Evolutionary conservation across 1,140 invertebrate genomes (phyloP), one percentile per base, ranked within the genome.

Genomic region (Philopotamus ludificatus): DNA sequence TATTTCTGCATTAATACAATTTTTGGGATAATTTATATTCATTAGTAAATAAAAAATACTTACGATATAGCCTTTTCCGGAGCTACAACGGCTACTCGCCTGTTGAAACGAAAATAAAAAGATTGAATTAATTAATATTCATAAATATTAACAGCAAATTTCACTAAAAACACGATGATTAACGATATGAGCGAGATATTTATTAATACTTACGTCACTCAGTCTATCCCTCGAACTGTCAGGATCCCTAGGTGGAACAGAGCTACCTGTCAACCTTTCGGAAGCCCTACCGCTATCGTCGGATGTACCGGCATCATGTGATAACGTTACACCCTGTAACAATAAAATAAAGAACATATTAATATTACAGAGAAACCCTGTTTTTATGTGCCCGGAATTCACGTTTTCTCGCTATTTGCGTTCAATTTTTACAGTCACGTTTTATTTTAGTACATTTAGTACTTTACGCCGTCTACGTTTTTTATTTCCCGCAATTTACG

Each of bases 1-100:
- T 28, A 69, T n/a, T n/a, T n/a, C n/a, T n/a, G n/a, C n/a, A n/a
- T n/a, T n/a, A n/a, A n/a, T n/a, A n/a, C n/a, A n/a, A n/a, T n/a
- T n/a, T n/a, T n/a, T n/a, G n/a, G n/a, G n/a, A n/a, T n/a, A n/a
- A n/a, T n/a, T n/a, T n/a, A n/a, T n/a, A n/a, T n/a, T n/a, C n/a
- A n/a, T n/a, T n/a, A n/a, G n/a, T n/a, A n/a, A n/a, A n/a, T n/a
- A n/a, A 78, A 73, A 73, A 53, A 81, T 84, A 89, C 89, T 90
- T 85, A 90, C 89, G 87, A 90, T 89, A 89, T 90, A 90, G 86
- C 89, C 89, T 87, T 89, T 89, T 84, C 89, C 89, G 83, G 88
- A 90, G 84, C 88, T 90, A 84, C 88, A 89, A 82, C 88, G 85
- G 84, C 88, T 90, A 86, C 89, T 90, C 79, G 88, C 88, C 88